Percentiles rank a stretch among this genome's conserved stretches.
These are phyloP conservation scores for Corydoras sp. DNA, from an alignment of 2,113 vertebrate genomes.

Conservation along the genomic window DNA sequence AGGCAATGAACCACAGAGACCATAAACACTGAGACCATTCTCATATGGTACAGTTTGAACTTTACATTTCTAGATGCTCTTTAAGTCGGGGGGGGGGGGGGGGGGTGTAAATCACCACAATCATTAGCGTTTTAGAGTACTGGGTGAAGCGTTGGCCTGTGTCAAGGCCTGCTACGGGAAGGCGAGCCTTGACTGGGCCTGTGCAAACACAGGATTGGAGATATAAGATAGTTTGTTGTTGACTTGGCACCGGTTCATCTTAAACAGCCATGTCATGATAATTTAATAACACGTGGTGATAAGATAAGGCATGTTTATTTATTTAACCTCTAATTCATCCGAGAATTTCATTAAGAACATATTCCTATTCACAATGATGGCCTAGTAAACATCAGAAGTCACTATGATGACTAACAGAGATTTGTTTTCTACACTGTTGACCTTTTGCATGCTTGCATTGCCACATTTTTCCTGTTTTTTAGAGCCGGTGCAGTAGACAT, in stretches of 20 bases:
- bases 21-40: slow-evolving; percentile 46
- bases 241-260: not conserved
- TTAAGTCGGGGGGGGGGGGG: slow-evolving; percentile 44
- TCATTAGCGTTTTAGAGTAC: slow-evolving; percentile 32
- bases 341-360: not conserved
- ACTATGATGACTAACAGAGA: too few species aligned
- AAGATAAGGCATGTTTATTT: not conserved
- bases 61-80: slow-evolving; percentile 45
- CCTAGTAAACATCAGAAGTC: too few species aligned
- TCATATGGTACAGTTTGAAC: slow-evolving; percentile 36
- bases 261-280: not conserved
- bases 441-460: too few species aligned
- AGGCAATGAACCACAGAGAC: slow-evolving; percentile 28
- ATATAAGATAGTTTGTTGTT: slow-evolving; percentile 4
- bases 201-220: slow-evolving; percentile 19
- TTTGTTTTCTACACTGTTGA: too few species aligned
- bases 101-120: slow-evolving; percentile 46
- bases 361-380: too few species aligned
- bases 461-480: too few species aligned
- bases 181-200: slow-evolving; percentile 42
- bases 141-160: slow-evolving; percentile 15
- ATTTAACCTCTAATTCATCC: not conserved
- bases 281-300: not conserved
- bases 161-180: slow-evolving; percentile 12
- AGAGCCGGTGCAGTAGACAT: too few species aligned